Percentiles rank a stretch among this genome's conserved stretches.
Conservation (phyloP, 2,888 invertebrate genomes). For the Nomada goodeniana region DNA sequence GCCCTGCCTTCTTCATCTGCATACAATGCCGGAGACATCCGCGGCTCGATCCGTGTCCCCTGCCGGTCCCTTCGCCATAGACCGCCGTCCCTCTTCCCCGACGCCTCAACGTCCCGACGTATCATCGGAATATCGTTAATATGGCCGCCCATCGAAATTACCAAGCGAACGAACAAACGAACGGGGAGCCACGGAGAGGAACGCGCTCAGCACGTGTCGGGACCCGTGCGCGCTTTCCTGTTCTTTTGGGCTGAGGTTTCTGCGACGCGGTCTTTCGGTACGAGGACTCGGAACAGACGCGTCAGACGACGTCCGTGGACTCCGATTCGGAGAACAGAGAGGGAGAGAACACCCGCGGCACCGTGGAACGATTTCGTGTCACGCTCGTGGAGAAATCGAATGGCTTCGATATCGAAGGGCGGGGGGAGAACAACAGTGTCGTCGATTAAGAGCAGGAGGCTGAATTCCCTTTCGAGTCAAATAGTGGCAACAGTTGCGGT, state of each 20-base stretch:
- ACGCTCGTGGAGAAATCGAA: background rate
- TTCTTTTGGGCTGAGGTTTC: constrained; percentile 13
- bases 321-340: background rate
- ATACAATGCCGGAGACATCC: constrained; percentile 82
- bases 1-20: constrained; percentile 84
- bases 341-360: background rate
- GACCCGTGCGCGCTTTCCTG: constrained; percentile 15
- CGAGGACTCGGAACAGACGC: constrained; percentile 6
- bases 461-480: constrained; percentile 79
- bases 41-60: constrained; percentile 63
- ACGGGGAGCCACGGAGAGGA: constrained; percentile 11
- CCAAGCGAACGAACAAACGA: constrained; percentile 68
- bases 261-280: background rate
- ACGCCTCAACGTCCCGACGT: constrained; percentile 47
- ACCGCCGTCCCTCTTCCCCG: constrained; percentile 17
- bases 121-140: constrained; percentile 81
- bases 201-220: constrained; percentile 44
- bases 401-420: background rate
- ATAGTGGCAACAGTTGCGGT: constrained; percentile 84
- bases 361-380: constrained; percentile 7
- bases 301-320: background rate
- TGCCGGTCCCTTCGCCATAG: background rate
- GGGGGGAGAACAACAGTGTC: constrained; percentile 9
- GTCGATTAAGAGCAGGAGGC: constrained; percentile 65
- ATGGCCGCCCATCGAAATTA: constrained; percentile 79